Evolutionary conservation across 2,113 vertebrate genomes (phyloP), one percentile per base, ranked within the genome.

Genomic region (Tinamus guttatus): DNA sequence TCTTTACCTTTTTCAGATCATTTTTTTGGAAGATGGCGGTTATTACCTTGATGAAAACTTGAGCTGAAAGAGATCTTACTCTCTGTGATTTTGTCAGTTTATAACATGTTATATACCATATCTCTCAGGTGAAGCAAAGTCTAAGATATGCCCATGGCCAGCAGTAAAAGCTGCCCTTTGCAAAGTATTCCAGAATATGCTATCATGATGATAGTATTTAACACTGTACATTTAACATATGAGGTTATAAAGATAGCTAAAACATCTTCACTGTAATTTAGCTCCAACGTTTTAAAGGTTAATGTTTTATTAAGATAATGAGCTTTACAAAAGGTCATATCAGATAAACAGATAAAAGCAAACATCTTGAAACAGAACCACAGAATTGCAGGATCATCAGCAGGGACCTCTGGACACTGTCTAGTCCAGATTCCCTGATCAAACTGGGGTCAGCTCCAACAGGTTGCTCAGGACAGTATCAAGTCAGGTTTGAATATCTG

Each of bases 231-330:
- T 73, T 95, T 94, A 71, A 65, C 54, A 40, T 76, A 13, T 36
- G 52, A 81, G 27, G 15, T 65, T 91, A 40, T 78, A 87, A 87
- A 93, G 45, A 70, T 40, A 77, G 78, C 64, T 80, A 56, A 85
- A 94, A 92, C 51, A 74, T 54, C 22, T 81, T 87, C 85, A 60
- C 16, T 2, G 1, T 68, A 92, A 59, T 96, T 95, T 95, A 91
- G 21, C 56, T 93, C 22, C 81, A 94, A 69, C 68, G 85, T 81
- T 94, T 77, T 79, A 94, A 90, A 94, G 78, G 62, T 87, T 91
- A 87, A 85, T 87, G 64, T 49, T 68, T 80, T 71, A 69, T 87
- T 84, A 81, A 92, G 38, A 88, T 88, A 93, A 92, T 13, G 3
- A 92, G 47, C 36, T 82, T 43, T 9, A 17, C 36, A 65, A 86